Percentiles rank a stretch among this genome's conserved stretches.
phyloP scores from a whole-genome alignment of 2,888 invertebrate species.

The Macaria liturata region DNA sequence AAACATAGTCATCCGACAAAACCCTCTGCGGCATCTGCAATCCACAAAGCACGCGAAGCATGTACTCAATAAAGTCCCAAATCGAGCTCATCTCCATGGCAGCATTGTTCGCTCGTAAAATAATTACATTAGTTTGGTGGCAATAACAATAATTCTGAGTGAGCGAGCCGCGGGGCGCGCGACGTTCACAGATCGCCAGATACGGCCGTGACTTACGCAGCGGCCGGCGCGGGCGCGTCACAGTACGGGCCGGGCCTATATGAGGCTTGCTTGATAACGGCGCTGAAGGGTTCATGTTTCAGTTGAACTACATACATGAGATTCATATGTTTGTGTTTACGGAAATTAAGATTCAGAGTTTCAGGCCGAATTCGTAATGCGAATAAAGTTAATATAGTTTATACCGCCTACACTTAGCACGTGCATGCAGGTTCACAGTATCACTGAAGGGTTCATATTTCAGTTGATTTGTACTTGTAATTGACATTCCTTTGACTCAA shows the following conservation, averaged over 20 bases:
- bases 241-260: conserved; percentile 31
- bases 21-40: too few species aligned
- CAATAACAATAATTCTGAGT: conserved; percentile 77
- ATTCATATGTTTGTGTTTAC: too few species aligned
- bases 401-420: too few species aligned
- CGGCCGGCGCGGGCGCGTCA: conserved; percentile 26
- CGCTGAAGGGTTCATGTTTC: conserved; percentile 23
- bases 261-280: conserved; percentile 7
- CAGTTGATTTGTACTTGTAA: background rate
- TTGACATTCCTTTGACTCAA: too few species aligned
- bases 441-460: conserved; percentile 25
- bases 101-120: conserved; percentile 57
- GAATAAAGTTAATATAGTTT: too few species aligned
- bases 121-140: conserved; percentile 79
- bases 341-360: too few species aligned
- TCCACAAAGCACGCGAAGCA: too few species aligned
- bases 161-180: conserved; percentile 46
- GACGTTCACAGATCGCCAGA: conserved; percentile 79
- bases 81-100: conserved; percentile 39
- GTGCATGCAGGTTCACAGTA: too few species aligned
- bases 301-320: too few species aligned
- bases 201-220: conserved; percentile 61
- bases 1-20: too few species aligned
- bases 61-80: background rate
- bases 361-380: too few species aligned